Percentiles rank a stretch among this genome's conserved stretches.
phyloP scores from a whole-genome alignment of 1,140 invertebrate genomes.

The Zaprionus tsacasi region DNA sequence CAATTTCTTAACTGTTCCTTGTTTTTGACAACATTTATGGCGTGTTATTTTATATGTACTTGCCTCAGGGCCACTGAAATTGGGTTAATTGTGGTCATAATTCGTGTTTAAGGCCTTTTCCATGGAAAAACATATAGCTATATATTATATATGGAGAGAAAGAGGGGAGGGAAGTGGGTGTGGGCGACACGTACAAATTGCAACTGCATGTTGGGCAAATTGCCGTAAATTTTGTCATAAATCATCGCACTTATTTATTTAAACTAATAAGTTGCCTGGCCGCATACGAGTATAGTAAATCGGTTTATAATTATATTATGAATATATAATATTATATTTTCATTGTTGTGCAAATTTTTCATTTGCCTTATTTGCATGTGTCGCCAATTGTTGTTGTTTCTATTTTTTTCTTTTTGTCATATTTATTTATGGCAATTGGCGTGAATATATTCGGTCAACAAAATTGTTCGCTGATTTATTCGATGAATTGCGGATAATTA shows the following conservation, averaged over 20 bases:
- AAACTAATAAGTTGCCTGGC: conserved; percentile 24
- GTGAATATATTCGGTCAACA: conserved; percentile 39
- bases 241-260: conserved; percentile 47
- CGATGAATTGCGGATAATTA: conserved; percentile 61
- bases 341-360: conserved; percentile 21
- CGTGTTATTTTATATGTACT: conserved; percentile 61
- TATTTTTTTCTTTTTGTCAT: conserved; percentile 49
- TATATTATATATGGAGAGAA: neutral
- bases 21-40: conserved; percentile 47
- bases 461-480: conserved; percentile 7
- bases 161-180: neutral
- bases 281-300: conserved; percentile 25
- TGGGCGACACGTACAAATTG: conserved; percentile 56
- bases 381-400: conserved; percentile 58
- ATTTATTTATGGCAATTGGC: conserved; percentile 68
- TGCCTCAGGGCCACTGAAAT: conserved; percentile 64
- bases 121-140: conserved; percentile 43
- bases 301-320: conserved; percentile 67
- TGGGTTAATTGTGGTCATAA: conserved; percentile 76
- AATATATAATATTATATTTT: conserved; percentile 43
- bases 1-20: conserved; percentile 51
- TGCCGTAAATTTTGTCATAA: conserved; percentile 50
- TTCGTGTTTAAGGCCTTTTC: conserved; percentile 75
- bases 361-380: conserved; percentile 39
- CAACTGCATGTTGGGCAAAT: conserved; percentile 63